Conservation (phyloP, 2,888 invertebrate genomes). For the Perithous albicinctus region DNA sequence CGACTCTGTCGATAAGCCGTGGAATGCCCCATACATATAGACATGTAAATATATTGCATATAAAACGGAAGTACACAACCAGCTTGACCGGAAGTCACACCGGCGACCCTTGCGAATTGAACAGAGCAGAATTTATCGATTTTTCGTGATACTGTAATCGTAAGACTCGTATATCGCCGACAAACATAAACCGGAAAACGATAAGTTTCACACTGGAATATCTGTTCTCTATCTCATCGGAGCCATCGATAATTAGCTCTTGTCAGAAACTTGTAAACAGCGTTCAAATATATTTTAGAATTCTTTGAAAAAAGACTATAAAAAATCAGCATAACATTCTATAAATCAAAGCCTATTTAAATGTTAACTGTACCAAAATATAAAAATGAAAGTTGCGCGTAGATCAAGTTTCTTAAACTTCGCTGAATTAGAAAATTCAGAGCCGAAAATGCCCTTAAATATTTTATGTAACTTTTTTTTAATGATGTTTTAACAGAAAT, state of each 20-base stretch:
- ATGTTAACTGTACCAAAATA: too few species aligned
- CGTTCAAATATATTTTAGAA: neutral
- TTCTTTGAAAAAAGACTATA: neutral
- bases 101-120: slow-evolving; percentile 51
- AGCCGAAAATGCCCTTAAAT: too few species aligned
- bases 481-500: too few species aligned
- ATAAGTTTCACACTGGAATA: slow-evolving; percentile 22
- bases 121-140: slow-evolving; percentile 57
- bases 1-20: too few species aligned
- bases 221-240: neutral
- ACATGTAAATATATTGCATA: too few species aligned
- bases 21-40: too few species aligned
- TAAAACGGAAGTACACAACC: slow-evolving; percentile 51
- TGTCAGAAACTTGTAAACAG: neutral
- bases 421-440: too few species aligned
- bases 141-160: slow-evolving; percentile 42
- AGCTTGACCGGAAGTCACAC: slow-evolving; percentile 58
- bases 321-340: neutral
- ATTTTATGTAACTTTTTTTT: too few species aligned
- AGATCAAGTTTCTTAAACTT: too few species aligned
- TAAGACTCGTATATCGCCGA: slow-evolving; percentile 14
- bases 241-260: neutral
- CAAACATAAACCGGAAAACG: slow-evolving; percentile 34
- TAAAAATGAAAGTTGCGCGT: too few species aligned
- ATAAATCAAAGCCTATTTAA: too few species aligned